Evolutionary conservation across 2,113 vertebrate species (phyloP), one percentile per base, ranked within the genome.

Genomic region (Epinephelus cyanopodus): DNA sequence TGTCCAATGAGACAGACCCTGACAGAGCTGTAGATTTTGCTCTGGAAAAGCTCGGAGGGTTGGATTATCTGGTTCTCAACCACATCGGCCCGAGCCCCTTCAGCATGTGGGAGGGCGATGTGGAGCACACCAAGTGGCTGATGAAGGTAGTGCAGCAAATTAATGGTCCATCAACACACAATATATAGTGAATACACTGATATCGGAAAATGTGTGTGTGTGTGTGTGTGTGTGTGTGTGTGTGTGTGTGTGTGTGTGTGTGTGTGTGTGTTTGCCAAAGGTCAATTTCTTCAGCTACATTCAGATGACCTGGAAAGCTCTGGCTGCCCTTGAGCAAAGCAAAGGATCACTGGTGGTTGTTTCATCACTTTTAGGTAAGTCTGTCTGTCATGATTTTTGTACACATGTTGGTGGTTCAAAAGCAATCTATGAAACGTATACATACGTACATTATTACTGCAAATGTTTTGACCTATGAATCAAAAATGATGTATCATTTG

Each of bases 281-380:
- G 97, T 97, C 37, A 98, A 99, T 91, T 97, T 97, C 84, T 90
- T 97, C 68, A 98, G 97, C 83, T 98, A 97, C 1, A 82, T 96
- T 61, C 93, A 97, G 45, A 96, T 97, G 71, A 92, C 96, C 8
- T 92, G 93, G 48, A 94, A 84, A 84, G 96, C 96, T 70, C 88
- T 97, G 66, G 94, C 95, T 25, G 83, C 90, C 8, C 93, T 98
- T 62, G 95, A 96, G 21, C 74, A 95, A 79, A 97, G 83, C 53
- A 89, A 92, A 37, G 97, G 97, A 3, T 94, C 96, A 0, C 81
- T 98, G 60, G 90, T 97, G 66, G 91, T 97, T 12, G 94, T 97
- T 84, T 97, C 96, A n/a, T 98, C 97, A 0, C 80, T 98, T 68
- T 54, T 95, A 70, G 97, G 97, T 97, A 53, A 42, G 92, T 93